phyloP scores from a whole-genome alignment of 2,113 vertebrate genomes.

The Cepphus grylle region DNA sequence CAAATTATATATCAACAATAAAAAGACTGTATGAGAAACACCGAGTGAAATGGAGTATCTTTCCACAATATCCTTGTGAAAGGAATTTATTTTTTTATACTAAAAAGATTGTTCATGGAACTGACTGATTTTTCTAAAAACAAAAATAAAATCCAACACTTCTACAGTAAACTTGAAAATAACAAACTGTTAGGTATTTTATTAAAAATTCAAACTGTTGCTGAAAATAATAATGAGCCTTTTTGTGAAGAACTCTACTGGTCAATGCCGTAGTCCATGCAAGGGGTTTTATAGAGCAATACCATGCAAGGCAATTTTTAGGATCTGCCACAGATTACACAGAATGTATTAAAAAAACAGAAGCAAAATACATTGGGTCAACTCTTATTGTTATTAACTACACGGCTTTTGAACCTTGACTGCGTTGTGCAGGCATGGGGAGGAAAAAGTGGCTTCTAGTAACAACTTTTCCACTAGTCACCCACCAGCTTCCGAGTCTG shows the following conservation, averaged over 20 bases:
- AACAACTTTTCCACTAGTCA: background rate
- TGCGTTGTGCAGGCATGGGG: too few relatives aligned
- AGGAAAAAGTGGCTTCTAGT: background rate
- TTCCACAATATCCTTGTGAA: background rate
- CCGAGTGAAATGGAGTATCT: background rate
- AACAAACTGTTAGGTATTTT: background rate
- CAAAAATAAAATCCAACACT: background rate
- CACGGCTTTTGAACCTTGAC: background rate
- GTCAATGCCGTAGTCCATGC: background rate
- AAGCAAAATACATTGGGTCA: background rate
- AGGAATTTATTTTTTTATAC: background rate
- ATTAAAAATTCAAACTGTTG: background rate
- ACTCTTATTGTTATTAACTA: background rate
- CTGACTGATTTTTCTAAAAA: background rate
- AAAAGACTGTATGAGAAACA: background rate
- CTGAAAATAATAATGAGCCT: background rate
- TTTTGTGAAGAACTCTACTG: background rate
- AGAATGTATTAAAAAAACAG: background rate
- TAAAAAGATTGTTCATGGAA: background rate
- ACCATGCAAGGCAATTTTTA: background rate
- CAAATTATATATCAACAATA: background rate
- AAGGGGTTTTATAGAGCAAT: accelerated
- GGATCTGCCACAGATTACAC: background rate
- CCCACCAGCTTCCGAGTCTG: background rate
- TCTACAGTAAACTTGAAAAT: background rate